Conservation (phyloP, 1,140 invertebrate genomes). For the Drosophila lacertosa region DNA sequence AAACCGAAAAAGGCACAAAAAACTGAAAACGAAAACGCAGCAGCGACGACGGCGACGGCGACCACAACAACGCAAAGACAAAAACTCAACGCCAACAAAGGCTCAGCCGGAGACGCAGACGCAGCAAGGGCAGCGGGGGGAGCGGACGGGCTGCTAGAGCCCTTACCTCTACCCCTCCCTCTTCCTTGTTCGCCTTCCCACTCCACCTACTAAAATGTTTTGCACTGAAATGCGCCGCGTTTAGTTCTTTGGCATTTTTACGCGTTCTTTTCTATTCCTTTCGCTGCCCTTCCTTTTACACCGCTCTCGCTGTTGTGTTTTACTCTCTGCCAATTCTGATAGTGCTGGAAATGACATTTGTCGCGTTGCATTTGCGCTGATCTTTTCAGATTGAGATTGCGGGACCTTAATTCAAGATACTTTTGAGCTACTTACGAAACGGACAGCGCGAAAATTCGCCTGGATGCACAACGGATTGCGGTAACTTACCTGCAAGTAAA, state of each 20-base stretch:
- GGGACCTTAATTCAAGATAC: conserved; percentile 12
- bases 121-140: not conserved
- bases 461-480: conserved; percentile 2
- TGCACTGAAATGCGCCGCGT: conserved; percentile 43
- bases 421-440: conserved; percentile 60
- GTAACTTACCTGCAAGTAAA: conserved; percentile 61
- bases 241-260: conserved; percentile 49
- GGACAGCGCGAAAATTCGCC: not conserved
- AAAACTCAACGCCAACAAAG: conserved; percentile 48
- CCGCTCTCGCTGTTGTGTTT: conserved; percentile 5
- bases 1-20: conserved; percentile 82
- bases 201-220: conserved; percentile 25
- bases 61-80: conserved; percentile 69
- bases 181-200: not conserved
- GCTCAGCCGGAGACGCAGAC: conserved; percentile 35
- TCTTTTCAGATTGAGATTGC: conserved; percentile 22
- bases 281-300: conserved; percentile 18
- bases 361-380: conserved; percentile 30
- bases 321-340: conserved; percentile 40
- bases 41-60: conserved; percentile 59
- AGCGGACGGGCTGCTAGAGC: not conserved
- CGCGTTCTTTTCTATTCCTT: conserved; percentile 40
- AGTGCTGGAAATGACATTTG: conserved; percentile 45
- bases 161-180: not conserved
- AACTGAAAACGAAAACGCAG: conserved; percentile 60